phyloP scores from a whole-genome alignment of 2,888 invertebrate species.

The Seladonia tumulorum region DNA sequence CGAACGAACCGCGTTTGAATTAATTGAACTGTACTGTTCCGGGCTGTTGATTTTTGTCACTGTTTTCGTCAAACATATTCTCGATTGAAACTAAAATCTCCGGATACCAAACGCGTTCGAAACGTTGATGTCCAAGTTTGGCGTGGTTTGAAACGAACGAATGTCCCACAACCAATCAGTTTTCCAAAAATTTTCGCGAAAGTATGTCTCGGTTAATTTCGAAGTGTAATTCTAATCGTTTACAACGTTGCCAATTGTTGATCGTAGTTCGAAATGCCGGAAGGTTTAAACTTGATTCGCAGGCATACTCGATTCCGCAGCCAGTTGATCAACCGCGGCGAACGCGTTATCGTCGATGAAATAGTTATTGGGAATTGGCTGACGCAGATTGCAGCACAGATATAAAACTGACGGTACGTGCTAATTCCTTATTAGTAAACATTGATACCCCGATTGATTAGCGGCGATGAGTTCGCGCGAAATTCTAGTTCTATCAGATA shows the following conservation, averaged over 20 bases:
- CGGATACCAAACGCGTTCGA: too few species aligned
- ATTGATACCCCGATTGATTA: conserved; percentile 55
- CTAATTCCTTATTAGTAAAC: conserved; percentile 68
- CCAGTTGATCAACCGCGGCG: not conserved
- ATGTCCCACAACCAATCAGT: not conserved
- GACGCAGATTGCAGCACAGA: conserved; percentile 15
- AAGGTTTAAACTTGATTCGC: not conserved
- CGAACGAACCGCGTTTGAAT: too few species aligned
- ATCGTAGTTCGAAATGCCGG: not conserved
- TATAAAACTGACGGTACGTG: conserved; percentile 57
- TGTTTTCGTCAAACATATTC: too few species aligned
- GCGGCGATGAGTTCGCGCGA: conserved; percentile 34
- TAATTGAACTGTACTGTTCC: too few species aligned
- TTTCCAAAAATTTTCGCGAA: not conserved
- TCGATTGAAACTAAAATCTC: too few species aligned
- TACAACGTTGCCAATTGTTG: not conserved
- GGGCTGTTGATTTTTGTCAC: too few species aligned
- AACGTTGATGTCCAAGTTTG: not conserved
- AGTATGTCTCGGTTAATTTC: not conserved
- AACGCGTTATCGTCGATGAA: conserved; percentile 23
- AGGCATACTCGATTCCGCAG: not conserved
- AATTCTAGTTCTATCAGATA: conserved; percentile 26
- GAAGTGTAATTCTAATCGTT: not conserved
- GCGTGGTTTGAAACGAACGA: not conserved
- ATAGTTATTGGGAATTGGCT: conserved; percentile 32